A percentile compares a stretch with the other conserved stretches of the same genome.
phyloP scores from a whole-genome alignment of 2,888 invertebrate genomes.

The Globia sparganii region DNA sequence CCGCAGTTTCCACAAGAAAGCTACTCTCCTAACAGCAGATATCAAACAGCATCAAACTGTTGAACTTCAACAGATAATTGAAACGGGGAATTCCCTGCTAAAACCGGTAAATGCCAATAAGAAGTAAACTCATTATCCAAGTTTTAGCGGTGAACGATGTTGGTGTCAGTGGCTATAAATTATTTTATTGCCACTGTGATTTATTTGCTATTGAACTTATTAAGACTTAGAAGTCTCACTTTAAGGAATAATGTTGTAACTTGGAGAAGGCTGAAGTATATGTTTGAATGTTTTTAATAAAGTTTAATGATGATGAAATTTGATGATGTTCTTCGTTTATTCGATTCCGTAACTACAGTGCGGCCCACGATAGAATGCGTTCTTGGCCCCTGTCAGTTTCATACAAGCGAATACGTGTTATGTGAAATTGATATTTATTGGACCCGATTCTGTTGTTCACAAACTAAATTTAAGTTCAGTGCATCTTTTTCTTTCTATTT shows the following conservation, averaged over 20 bases:
- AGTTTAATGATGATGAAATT: no score
- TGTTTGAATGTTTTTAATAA: neutral
- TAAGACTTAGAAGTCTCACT: slow-evolving; percentile 24
- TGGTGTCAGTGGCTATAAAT: slow-evolving; percentile 57
- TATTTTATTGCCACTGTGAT: slow-evolving; percentile 65
- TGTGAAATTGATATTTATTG: no score
- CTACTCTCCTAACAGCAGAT: neutral
- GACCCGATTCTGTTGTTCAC: no score
- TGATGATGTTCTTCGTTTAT: no score
- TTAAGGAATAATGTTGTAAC: neutral
- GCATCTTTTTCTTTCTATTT: no score
- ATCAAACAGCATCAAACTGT: slow-evolving; percentile 32
- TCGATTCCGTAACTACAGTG: no score
- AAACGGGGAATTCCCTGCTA: slow-evolving; percentile 67
- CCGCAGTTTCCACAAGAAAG: neutral
- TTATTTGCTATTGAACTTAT: slow-evolving; percentile 58
- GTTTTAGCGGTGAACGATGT: slow-evolving; percentile 61
- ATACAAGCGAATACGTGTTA: no score
- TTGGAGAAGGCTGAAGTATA: neutral
- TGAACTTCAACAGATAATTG: slow-evolving; percentile 66
- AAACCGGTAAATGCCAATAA: slow-evolving; percentile 67
- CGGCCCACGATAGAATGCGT: no score
- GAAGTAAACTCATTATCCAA: slow-evolving; percentile 71
- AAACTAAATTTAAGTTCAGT: no score
- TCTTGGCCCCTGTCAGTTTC: no score